These are phyloP conservation scores for Antheraea yamamai DNA, from an alignment of 2,888 invertebrate species.

Conservation along the genomic window DNA sequence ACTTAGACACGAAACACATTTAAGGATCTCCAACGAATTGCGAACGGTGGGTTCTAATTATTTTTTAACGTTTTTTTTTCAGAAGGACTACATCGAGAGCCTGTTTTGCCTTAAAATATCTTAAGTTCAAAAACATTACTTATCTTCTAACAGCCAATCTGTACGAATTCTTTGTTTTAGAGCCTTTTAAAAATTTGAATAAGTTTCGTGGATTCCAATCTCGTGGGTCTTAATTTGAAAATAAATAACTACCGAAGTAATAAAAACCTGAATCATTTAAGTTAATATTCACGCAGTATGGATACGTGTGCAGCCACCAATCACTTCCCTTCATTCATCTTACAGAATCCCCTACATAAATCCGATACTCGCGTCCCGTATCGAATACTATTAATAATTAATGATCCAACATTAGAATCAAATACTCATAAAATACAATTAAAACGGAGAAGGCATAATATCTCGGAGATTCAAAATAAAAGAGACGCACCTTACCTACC, in stretches of 20 bases:
- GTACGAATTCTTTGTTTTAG: conserved; percentile 21
- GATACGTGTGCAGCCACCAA: conserved; percentile 46
- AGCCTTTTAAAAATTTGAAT: conserved; percentile 16
- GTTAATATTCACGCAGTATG: conserved; percentile 55
- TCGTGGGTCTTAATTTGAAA: conserved; percentile 15
- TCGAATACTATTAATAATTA: conserved; percentile 81
- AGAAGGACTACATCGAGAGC: conserved; percentile 34
- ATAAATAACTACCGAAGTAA: conserved; percentile 11
- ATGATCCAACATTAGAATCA: conserved; percentile 81
- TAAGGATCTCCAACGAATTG: conserved; percentile 52
- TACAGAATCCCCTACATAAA: conserved; percentile 68
- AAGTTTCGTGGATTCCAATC: conserved; percentile 12
- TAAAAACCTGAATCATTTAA: conserved; percentile 25
- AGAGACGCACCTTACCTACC: conserved; percentile 74
- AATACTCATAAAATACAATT: conserved; percentile 83
- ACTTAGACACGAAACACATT: conserved; percentile 55
- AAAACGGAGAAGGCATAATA: conserved; percentile 72
- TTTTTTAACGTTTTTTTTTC: conserved; percentile 36
- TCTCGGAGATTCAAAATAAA: conserved; percentile 75
- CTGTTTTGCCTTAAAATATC: conserved; percentile 20
- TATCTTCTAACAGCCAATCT: conserved; percentile 22
- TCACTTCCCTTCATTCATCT: conserved; percentile 61
- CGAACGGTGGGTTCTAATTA: conserved; percentile 45
- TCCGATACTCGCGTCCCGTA: conserved; percentile 73
- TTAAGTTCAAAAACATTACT: conserved; percentile 20